Conservation (phyloP, 2,797 vertebrate genomes). For the Odontamblyopus lacepedii region DNA sequence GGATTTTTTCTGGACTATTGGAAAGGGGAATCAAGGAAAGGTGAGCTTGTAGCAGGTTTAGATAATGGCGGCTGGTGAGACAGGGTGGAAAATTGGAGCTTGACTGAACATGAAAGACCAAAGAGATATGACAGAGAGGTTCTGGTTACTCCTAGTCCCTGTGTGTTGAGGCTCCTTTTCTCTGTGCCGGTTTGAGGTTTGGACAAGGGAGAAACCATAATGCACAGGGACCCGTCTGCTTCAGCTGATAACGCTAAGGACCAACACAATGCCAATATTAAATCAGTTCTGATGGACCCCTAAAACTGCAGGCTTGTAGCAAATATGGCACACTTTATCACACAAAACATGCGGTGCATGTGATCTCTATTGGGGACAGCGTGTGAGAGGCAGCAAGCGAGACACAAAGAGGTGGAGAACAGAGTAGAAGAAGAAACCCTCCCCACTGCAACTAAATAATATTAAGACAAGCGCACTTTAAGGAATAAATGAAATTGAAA, state of each 20-base stretch:
- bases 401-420: conserved; percentile 58
- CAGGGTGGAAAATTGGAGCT: conserved; percentile 53
- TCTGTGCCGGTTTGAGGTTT: conserved; percentile 55
- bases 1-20: conserved; percentile 31
- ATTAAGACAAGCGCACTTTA: conserved; percentile 32
- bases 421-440: conserved; percentile 17
- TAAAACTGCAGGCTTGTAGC: conserved; percentile 58
- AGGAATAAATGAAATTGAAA: conserved; percentile 35
- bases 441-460: conserved; percentile 47
- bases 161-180: conserved; percentile 61
- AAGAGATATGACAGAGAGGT: conserved; percentile 64
- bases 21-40: conserved; percentile 40
- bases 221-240: conserved; percentile 74
- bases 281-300: conserved; percentile 69
- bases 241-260: conserved; percentile 78
- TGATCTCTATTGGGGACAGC: conserved; percentile 62
- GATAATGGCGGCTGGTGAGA: conserved; percentile 56
- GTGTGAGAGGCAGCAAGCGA: conserved; percentile 47
- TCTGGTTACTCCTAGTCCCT: conserved; percentile 68
- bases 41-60: conserved; percentile 58
- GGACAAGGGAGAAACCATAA: conserved; percentile 65
- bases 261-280: conserved; percentile 75
- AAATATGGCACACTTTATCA: conserved; percentile 66
- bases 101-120: conserved; percentile 61
- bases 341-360: conserved; percentile 59